phyloP scores from a whole-genome alignment of 1,140 invertebrate genomes.

The Drosophila navojoa region DNA sequence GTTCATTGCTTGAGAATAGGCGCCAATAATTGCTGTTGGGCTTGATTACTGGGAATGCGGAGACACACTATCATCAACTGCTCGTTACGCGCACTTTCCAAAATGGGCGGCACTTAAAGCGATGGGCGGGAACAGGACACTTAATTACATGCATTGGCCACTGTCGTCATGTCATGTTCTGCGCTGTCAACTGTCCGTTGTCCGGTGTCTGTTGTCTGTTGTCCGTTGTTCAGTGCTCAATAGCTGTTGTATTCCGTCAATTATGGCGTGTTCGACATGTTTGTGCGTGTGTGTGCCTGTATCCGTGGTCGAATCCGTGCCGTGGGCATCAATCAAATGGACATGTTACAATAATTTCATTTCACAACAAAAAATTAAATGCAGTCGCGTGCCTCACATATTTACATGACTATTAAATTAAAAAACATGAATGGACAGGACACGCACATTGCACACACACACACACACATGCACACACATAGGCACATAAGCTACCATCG shows the following conservation, averaged over 20 bases:
- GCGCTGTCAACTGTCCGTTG: not conserved
- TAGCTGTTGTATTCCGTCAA: constrained; percentile 58
- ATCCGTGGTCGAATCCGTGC: constrained; percentile 38
- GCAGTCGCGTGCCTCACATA: constrained; percentile 65
- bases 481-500: constrained; percentile 42
- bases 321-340: constrained; percentile 69
- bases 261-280: constrained; percentile 70
- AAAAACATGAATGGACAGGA: constrained; percentile 70
- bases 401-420: constrained; percentile 82
- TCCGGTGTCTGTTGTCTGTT: not conserved
- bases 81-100: constrained; percentile 50
- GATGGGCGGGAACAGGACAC: constrained; percentile 61
- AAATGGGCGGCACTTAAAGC: constrained; percentile 66
- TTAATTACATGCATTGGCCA: constrained; percentile 68
- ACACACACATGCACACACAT: constrained; percentile 2
- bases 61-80: constrained; percentile 33
- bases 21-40: constrained; percentile 28
- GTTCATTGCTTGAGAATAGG: not conserved
- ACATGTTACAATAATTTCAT: constrained; percentile 78
- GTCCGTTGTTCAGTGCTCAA: not conserved
- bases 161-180: constrained; percentile 38
- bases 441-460: constrained; percentile 8
- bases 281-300: too few relatives aligned
- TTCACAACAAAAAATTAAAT: constrained; percentile 72
- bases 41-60: constrained; percentile 22